Percentiles rank a stretch among this genome's conserved stretches.
phyloP scores from a whole-genome alignment of 1,140 invertebrate species.

The Carposina sasakii region DNA sequence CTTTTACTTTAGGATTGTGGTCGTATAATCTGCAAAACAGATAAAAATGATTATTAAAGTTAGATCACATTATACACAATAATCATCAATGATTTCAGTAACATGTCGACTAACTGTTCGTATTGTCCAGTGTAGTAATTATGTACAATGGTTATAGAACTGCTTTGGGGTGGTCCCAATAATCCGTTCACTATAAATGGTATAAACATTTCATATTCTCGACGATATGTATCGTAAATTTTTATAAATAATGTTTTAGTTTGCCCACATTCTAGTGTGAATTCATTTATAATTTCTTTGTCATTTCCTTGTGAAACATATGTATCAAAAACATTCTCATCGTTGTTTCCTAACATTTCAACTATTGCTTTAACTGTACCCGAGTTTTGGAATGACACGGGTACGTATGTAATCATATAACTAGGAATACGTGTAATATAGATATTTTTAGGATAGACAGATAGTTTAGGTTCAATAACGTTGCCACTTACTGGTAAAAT shows the following conservation, averaged over 20 bases:
- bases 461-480: slow-evolving; percentile 53
- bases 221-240: slow-evolving; percentile 48
- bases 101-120: slow-evolving; percentile 41
- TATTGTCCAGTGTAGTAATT: slow-evolving; percentile 44
- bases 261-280: slow-evolving; percentile 48
- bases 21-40: slow-evolving; percentile 47
- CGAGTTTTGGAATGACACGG: slow-evolving; percentile 54
- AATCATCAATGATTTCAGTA: background rate
- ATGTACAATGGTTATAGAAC: slow-evolving; percentile 40
- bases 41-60: background rate
- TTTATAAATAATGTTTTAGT: slow-evolving; percentile 53
- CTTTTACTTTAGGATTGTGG: slow-evolving; percentile 50
- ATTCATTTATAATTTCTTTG: slow-evolving; percentile 42
- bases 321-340: slow-evolving; percentile 57
- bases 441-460: slow-evolving; percentile 54
- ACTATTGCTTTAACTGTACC: slow-evolving; percentile 38
- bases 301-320: slow-evolving; percentile 48
- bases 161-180: slow-evolving; percentile 48
- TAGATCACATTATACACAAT: background rate
- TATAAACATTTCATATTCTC: slow-evolving; percentile 61
- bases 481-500: slow-evolving; percentile 52
- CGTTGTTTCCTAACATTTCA: slow-evolving; percentile 42
- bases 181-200: slow-evolving; percentile 60
- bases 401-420: slow-evolving; percentile 50
- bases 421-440: slow-evolving; percentile 52